phyloP scores from a whole-genome alignment of 2,113 vertebrate genomes.

The Mixornis gularis region DNA sequence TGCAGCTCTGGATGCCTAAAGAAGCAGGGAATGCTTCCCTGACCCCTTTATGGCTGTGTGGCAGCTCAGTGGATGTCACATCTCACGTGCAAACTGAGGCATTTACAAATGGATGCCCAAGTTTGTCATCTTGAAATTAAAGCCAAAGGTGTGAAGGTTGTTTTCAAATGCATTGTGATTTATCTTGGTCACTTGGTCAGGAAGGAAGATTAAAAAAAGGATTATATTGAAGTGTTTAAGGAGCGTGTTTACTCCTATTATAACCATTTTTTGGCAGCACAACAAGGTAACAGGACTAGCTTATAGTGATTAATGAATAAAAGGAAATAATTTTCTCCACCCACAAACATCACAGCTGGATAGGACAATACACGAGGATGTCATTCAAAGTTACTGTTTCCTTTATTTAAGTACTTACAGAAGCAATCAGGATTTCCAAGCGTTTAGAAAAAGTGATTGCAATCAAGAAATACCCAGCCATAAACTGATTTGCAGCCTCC shows the following conservation, averaged over 20 bases:
- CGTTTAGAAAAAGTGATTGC: background rate
- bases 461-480: background rate
- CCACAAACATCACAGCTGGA: background rate
- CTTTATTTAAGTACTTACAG: background rate
- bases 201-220: background rate
- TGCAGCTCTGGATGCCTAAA: background rate
- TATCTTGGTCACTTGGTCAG: background rate
- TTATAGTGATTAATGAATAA: background rate
- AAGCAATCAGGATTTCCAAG: background rate
- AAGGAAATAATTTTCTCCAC: background rate
- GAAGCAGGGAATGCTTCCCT: background rate
- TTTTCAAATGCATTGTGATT: background rate
- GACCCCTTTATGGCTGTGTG: background rate
- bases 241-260: background rate
- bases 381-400: background rate
- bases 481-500: background rate
- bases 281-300: background rate
- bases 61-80: background rate
- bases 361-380: background rate
- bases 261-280: background rate
- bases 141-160: background rate
- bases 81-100: background rate
- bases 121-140: background rate
- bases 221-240: background rate
- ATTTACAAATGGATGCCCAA: background rate